Conservation (phyloP, 2,888 invertebrate genomes). For the Acleris literana region DNA sequence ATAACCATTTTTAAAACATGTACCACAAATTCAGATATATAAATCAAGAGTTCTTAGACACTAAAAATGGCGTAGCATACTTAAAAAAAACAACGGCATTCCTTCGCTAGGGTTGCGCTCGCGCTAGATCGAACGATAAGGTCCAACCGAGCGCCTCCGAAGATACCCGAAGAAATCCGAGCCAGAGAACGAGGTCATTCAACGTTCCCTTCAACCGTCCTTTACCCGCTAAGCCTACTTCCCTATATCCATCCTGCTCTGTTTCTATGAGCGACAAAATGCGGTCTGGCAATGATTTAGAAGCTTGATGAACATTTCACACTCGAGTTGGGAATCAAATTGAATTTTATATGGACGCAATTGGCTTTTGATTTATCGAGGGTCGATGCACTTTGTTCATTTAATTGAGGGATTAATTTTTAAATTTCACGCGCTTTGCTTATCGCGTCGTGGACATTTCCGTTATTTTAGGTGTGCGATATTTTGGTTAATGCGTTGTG, state of each 20-base stretch:
- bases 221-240: slow-evolving; percentile 57
- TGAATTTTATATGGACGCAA: slow-evolving; percentile 66
- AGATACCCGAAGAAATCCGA: slow-evolving; percentile 62
- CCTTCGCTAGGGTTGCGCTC: slow-evolving; percentile 61
- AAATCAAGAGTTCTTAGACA: too few relatives aligned
- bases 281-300: slow-evolving; percentile 66
- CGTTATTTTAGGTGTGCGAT: too few relatives aligned
- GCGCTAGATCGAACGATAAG: slow-evolving; percentile 71
- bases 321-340: slow-evolving; percentile 56
- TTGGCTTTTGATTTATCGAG: slow-evolving; percentile 52
- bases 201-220: slow-evolving; percentile 71
- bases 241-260: slow-evolving; percentile 54
- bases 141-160: slow-evolving; percentile 61
- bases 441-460: neutral
- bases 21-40: too few relatives aligned
- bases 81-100: slow-evolving; percentile 38
- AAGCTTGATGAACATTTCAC: slow-evolving; percentile 58
- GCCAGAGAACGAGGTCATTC: slow-evolving; percentile 65
- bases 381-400: slow-evolving; percentile 47
- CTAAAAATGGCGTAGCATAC: neutral
- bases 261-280: slow-evolving; percentile 62
- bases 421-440: slow-evolving; percentile 16
- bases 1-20: too few relatives aligned
- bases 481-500: too few relatives aligned
- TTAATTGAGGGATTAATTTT: slow-evolving; percentile 32